Base-by-base conservation (phyloP, 2,113 vertebrate genomes). In the Megaceryle torquata region DNA sequence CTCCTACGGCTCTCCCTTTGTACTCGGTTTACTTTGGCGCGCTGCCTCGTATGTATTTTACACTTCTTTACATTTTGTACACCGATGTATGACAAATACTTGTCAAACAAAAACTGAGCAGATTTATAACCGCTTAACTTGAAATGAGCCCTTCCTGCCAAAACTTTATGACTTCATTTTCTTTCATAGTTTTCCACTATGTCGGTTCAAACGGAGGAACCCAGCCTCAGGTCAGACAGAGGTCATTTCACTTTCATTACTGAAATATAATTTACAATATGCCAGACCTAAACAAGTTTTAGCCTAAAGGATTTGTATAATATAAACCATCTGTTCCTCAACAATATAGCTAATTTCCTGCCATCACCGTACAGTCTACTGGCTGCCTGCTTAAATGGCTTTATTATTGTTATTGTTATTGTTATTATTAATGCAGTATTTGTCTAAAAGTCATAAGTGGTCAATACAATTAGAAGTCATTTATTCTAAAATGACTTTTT, bases 241-340 rank as follows among this genome's bases (percentile, higher is more conserved):
- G 99, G 98, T 98, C 98, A 97, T 97, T 97, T 98, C 97, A 97
- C 98, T 98, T 98, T 98, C 98, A 98, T 98, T 98, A 98, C 98
- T 97, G 96, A 98, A 98, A 98, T 98, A 98, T 98, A 98, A 98
- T 98, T 98, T 98, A 98, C 98, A 98, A 98, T 98, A 98, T 97
- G 97, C 97, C 98, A 98, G 98, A 98, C 98, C 98, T 98, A 99
- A 98, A 98, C 98, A 98, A 98, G 97, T 98, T 97, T 98, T 98
- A 98, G 98, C 98, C 98, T 98, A 98, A 98, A 98, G 98, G 98
- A 97, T 98, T 98, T 98, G 96, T 96, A 60, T 97, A 99, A 99
- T 98, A 95, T 97, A 98, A 99, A 99, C 98, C 99, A 99, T 98
- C 98, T 99, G 99, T 97, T 98, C 98, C 93, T 97, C 98, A 97